These are phyloP conservation scores for Mesoligia furuncula DNA, from an alignment of 2,888 invertebrate genomes.

Conservation along the genomic window DNA sequence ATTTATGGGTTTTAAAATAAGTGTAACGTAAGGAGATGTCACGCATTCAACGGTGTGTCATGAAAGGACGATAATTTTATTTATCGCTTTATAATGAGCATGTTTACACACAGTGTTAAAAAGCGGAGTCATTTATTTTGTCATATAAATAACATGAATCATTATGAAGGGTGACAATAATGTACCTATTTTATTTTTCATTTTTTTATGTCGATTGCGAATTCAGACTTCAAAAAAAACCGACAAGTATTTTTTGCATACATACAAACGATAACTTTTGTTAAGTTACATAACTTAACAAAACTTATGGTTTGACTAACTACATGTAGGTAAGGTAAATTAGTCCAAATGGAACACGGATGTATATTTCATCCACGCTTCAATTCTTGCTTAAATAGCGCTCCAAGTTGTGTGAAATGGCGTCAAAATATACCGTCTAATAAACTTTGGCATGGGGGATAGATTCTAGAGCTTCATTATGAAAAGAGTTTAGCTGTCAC, in stretches of 20 bases:
- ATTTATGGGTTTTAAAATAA: slow-evolving; percentile 83
- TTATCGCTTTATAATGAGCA: slow-evolving; percentile 89
- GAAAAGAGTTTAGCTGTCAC: neutral
- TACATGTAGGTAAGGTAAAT: slow-evolving; percentile 35
- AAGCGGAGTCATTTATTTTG: slow-evolving; percentile 59
- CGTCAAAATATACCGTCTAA: slow-evolving; percentile 33
- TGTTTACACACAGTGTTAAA: slow-evolving; percentile 79
- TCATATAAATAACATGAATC: slow-evolving; percentile 53
- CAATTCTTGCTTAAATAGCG: slow-evolving; percentile 55
- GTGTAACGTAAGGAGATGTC: slow-evolving; percentile 82
- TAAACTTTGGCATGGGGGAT: slow-evolving; percentile 16
- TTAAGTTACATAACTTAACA: too few species aligned
- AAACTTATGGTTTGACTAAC: slow-evolving; percentile 15
- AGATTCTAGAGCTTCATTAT: neutral
- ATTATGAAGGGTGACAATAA: slow-evolving; percentile 41
- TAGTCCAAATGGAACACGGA: slow-evolving; percentile 48
- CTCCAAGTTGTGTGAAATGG: slow-evolving; percentile 42
- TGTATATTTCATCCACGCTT: slow-evolving; percentile 65
- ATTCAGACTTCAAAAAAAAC: neutral
- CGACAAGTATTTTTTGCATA: neutral
- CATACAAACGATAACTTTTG: too few species aligned
- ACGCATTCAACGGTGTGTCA: slow-evolving; percentile 78
- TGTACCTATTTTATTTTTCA: slow-evolving; percentile 30
- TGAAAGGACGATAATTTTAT: slow-evolving; percentile 88
- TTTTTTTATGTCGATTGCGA: slow-evolving; percentile 30